phyloP scores from a whole-genome alignment of 2,888 invertebrate genomes.

The Hedya salicella region DNA sequence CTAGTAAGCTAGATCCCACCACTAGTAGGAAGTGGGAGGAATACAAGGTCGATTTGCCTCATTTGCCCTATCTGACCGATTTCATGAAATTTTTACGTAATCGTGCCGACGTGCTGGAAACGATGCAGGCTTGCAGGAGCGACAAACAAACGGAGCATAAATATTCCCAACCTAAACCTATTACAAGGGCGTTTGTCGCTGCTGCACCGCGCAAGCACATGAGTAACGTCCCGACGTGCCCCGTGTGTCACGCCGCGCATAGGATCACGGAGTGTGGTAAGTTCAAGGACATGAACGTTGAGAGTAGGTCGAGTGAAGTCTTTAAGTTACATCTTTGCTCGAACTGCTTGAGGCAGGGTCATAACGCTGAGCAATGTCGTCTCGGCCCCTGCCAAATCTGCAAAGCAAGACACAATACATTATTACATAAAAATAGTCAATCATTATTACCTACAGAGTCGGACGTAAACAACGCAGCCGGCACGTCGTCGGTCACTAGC shows the following conservation, averaged over 20 bases:
- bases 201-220: not conserved
- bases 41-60: not conserved
- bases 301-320: too few relatives aligned
- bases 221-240: too few relatives aligned
- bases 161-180: slow-evolving; percentile 5
- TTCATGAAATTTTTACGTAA: slow-evolving; percentile 35
- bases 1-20: slow-evolving; percentile 1
- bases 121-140: slow-evolving; percentile 10
- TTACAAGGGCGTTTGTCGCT: slow-evolving; percentile 2
- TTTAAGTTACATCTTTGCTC: too few relatives aligned
- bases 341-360: slow-evolving; percentile 40
- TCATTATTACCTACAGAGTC: too few relatives aligned
- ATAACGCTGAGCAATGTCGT: slow-evolving; percentile 3
- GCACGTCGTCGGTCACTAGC: too few relatives aligned
- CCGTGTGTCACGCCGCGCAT: slow-evolving; percentile 1
- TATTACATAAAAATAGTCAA: slow-evolving; percentile 28
- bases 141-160: slow-evolving; percentile 13
- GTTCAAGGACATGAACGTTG: too few relatives aligned
- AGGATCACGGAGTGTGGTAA: slow-evolving; percentile 33
- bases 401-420: slow-evolving; percentile 37
- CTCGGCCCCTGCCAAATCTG: slow-evolving; percentile 26
- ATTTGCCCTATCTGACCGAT: slow-evolving; percentile 2
- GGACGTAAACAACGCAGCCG: too few relatives aligned
- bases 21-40: slow-evolving; percentile 9
- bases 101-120: slow-evolving; percentile 43